Evolutionary conservation across 2,888 invertebrate genomes (phyloP), one percentile per base, ranked within the genome.

Genomic region (Xestia rhomboidea): DNA sequence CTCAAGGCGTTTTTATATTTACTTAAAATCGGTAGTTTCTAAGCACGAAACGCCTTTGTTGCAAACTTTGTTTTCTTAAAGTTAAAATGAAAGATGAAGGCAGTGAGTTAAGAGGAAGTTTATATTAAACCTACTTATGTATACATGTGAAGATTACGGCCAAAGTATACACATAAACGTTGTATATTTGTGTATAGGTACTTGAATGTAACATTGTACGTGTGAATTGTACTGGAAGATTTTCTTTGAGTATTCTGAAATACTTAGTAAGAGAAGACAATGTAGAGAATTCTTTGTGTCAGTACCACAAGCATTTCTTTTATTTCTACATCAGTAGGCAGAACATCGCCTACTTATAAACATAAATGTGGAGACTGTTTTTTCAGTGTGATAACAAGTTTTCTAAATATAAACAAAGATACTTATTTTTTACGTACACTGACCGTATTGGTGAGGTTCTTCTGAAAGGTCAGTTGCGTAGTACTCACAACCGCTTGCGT

Each of bases 1-100:
- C 62, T 68, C 60, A 64, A 76, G 62, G 73, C 41, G 62, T 71
- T 85, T 79, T 73, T 81, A 77, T 88, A 87, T 87, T 88, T 73
- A 79, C 74, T 82, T 85, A 81, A 83, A 83, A 88, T 83, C 69
- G 71, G 69, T 85, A 86, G 84, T 90, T 81, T 84, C 82, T 80
- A 86, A 86, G 81, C 85, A 79, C 81, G 83, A 87, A 85, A 86
- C 83, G 85, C 84, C 85, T 91, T 89, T 89, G 88, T 85, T 84
- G 68, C 51, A 79, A 91, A 88, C 88, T 90, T 86, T 87, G 85
- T 87, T 87, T 84, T 84, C 88, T 83, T 78, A 74, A 82, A 85
- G 79, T 85, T 86, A 60, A 85, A 79, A 87, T 83, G 87, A 83
- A 87, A 88, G 82, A 86, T 82, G 85, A 86, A 86, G 66, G 77